Conservation (phyloP, 2,797 vertebrate species). For the Scomberomorus guttatus region DNA sequence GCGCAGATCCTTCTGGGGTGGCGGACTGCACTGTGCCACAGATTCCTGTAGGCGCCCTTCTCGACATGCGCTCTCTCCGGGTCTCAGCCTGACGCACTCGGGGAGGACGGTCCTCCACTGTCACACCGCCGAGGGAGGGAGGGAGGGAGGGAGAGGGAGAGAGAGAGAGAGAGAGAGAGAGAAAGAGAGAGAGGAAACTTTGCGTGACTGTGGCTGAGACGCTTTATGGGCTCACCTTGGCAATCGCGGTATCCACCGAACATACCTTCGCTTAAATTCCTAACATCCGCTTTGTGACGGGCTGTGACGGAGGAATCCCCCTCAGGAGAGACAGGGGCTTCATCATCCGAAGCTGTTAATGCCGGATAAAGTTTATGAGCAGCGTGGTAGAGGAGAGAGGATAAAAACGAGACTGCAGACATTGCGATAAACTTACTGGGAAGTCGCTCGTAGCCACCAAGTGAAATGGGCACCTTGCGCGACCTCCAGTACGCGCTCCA, state of each 20-base stretch:
- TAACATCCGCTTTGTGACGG: slow-evolving; percentile 41
- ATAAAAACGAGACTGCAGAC: slow-evolving; percentile 32
- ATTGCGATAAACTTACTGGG: slow-evolving; percentile 66
- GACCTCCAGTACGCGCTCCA: slow-evolving; percentile 98
- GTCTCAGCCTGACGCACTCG: slow-evolving; percentile 78
- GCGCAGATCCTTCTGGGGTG: slow-evolving; percentile 34
- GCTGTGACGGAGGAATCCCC: slow-evolving; percentile 43
- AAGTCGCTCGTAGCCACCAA: slow-evolving; percentile 50
- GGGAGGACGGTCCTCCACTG: slow-evolving; percentile 73
- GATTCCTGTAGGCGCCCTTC: slow-evolving; percentile 83
- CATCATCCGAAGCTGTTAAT: slow-evolving; percentile 70
- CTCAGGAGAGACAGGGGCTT: slow-evolving; percentile 36
- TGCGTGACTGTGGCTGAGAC: slow-evolving; percentile 55
- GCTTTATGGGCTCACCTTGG: slow-evolving; percentile 60
- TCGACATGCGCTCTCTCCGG: slow-evolving; percentile 70
- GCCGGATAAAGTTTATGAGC: slow-evolving; percentile 79
- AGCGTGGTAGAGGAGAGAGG: slow-evolving; percentile 71
- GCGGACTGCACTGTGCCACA: slow-evolving; percentile 73
- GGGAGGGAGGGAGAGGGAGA: slow-evolving; percentile 12
- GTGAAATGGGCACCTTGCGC: slow-evolving; percentile 95
- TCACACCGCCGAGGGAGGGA: slow-evolving; percentile 58
- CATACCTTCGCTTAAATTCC: slow-evolving; percentile 45
- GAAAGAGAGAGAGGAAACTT: slow-evolving; percentile 65
- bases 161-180: slow-evolving; percentile 26
- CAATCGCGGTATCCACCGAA: slow-evolving; percentile 18